Conservation (phyloP, 2,797 vertebrate genomes). For the Hozukius guyotensis region DNA sequence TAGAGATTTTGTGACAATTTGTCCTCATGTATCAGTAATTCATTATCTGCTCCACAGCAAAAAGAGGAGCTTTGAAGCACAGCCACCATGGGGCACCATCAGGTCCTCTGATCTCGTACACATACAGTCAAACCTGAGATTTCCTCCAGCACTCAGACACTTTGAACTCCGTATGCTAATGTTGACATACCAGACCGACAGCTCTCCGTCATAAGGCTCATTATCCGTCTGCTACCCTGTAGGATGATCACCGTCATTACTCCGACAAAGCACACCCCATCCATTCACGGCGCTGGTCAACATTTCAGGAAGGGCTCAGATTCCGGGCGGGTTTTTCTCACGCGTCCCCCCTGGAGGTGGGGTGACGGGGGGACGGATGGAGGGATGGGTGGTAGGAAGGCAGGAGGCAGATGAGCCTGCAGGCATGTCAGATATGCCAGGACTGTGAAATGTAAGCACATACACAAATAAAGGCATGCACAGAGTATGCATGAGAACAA, state of each 20-base stretch:
- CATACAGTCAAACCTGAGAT: constrained; percentile 26
- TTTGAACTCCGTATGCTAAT: constrained; percentile 48
- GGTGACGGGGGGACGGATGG: neutral
- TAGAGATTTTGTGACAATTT: neutral
- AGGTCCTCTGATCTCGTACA: constrained; percentile 17
- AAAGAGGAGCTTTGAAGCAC: constrained; percentile 12
- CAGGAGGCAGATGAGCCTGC: constrained; percentile 30
- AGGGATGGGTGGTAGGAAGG: neutral
- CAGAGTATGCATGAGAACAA: constrained; percentile 13
- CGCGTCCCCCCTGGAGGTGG: constrained; percentile 1
- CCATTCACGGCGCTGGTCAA: constrained; percentile 8
- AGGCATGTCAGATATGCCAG: constrained; percentile 57
- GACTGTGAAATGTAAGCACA: constrained; percentile 35
- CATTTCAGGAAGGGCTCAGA: constrained; percentile 58
- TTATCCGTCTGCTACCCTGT: constrained; percentile 27
- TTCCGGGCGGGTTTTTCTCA: constrained; percentile 56
- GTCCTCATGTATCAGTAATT: neutral
- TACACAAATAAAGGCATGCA: constrained; percentile 29
- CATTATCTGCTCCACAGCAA: neutral
- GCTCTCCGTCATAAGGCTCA: constrained; percentile 37
- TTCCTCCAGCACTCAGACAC: constrained; percentile 33
- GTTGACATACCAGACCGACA: constrained; percentile 36
- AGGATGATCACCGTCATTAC: constrained; percentile 29
- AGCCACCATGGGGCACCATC: constrained; percentile 37
- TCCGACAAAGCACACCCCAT: constrained; percentile 13